Evolutionary conservation across 2,113 vertebrate genomes (phyloP).

Genomic region (Balaeniceps rex): DNA sequence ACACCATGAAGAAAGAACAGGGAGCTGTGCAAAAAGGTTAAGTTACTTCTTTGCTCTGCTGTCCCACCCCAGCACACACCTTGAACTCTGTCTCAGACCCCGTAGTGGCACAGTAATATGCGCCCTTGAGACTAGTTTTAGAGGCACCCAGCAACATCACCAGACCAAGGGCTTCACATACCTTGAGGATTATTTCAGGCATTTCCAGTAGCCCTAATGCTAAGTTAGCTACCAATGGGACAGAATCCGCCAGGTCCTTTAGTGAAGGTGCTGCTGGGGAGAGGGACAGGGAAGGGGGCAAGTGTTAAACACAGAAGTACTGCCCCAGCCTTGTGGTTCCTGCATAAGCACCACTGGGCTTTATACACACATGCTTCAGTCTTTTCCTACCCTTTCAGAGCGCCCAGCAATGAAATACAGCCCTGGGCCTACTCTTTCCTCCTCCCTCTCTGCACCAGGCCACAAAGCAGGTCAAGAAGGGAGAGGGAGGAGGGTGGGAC

Average conservation of each 20-base stretch:
- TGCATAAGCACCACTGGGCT: background rate
- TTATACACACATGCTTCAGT: fast-evolving
- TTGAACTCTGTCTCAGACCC: background rate
- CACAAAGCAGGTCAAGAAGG: background rate
- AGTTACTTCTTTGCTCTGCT: background rate
- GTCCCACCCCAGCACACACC: background rate
- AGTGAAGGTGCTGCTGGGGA: background rate
- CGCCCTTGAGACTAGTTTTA: background rate
- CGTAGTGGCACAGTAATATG: background rate
- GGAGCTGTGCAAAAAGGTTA: background rate
- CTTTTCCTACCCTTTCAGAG: background rate
- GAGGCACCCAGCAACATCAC: background rate
- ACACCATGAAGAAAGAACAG: background rate
- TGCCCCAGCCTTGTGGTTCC: background rate
- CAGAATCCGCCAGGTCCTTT: background rate
- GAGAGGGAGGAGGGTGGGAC: background rate
- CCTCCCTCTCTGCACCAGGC: background rate
- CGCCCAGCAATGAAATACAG: background rate
- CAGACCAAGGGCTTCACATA: background rate
- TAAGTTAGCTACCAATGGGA: background rate
- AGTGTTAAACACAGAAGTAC: background rate
- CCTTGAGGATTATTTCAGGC: background rate
- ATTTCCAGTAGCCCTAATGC: background rate
- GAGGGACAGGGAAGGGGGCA: background rate
- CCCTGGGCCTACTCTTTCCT: background rate